A percentile compares a stretch with the other conserved stretches of the same genome.
Conservation (phyloP, 2,888 invertebrate genomes). For the Agrochola circellaris region DNA sequence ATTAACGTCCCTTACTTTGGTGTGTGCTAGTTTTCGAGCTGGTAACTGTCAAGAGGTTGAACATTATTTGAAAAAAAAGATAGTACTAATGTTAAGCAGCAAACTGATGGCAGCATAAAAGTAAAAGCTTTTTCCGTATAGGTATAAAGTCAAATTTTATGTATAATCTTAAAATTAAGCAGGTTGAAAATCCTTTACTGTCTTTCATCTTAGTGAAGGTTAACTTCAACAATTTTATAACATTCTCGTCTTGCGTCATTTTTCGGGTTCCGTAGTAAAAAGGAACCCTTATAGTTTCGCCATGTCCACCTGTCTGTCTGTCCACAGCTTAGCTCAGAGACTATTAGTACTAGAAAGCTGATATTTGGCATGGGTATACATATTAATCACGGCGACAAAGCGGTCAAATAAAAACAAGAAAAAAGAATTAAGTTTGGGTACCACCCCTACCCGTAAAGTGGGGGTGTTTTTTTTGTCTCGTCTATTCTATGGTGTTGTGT, state of each 20-base stretch:
- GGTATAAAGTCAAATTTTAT: neutral
- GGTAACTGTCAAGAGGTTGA: conserved; percentile 17
- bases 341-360: too few species aligned
- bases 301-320: too few species aligned
- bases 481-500: too few species aligned
- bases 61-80: conserved; percentile 21
- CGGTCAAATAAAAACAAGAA: too few species aligned
- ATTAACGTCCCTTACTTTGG: conserved; percentile 41
- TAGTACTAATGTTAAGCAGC: neutral
- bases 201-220: neutral
- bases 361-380: too few species aligned
- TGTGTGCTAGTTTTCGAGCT: conserved; percentile 36
- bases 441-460: too few species aligned
- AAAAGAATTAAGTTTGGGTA: too few species aligned
- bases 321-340: too few species aligned
- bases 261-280: too few species aligned
- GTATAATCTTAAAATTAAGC: neutral
- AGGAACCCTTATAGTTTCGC: too few species aligned
- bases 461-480: too few species aligned
- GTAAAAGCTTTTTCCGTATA: neutral
- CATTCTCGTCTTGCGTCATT: neutral
- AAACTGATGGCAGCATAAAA: neutral
- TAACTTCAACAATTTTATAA: neutral
- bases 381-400: too few species aligned
- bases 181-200: neutral